Conservation (phyloP, 1,140 invertebrate genomes). For the Cyclina sinensis region DNA sequence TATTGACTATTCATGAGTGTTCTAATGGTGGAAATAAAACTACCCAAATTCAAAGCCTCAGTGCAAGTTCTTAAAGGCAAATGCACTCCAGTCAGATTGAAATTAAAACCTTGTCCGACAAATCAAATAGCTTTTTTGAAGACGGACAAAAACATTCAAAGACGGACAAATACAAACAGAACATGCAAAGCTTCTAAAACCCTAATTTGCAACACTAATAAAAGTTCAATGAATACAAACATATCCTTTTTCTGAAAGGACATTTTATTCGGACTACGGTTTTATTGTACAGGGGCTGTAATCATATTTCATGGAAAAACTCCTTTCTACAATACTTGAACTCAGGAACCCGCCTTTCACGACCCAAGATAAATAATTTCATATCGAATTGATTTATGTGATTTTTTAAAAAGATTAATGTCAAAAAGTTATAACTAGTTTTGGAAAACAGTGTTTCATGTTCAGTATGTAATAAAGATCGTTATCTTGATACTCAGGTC, state of each 20-base stretch:
- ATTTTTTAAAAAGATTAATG: neutral
- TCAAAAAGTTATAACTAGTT: neutral
- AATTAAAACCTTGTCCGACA: conserved; percentile 16
- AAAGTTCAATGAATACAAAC: conserved; percentile 48
- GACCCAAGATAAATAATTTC: neutral
- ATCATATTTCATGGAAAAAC: conserved; percentile 30
- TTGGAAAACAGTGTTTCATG: neutral
- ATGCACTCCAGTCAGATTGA: conserved; percentile 29
- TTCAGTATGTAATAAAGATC: neutral
- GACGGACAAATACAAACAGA: conserved; percentile 45
- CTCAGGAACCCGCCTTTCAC: neutral
- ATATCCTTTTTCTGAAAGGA: conserved; percentile 19
- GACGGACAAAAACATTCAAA: conserved; percentile 45
- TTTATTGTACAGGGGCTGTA: conserved; percentile 31
- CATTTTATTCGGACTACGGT: conserved; percentile 30
- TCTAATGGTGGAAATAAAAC: conserved; percentile 24
- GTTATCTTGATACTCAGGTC: neutral
- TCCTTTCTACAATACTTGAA: conserved; percentile 34
- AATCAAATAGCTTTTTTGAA: conserved; percentile 53
- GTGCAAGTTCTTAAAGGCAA: conserved; percentile 11
- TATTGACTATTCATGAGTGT: conserved; percentile 18
- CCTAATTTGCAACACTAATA: conserved; percentile 57
- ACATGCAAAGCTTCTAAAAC: conserved; percentile 8
- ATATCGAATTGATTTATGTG: neutral
- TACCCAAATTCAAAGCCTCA: neutral